These are phyloP conservation scores for Ochropleura leucogaster DNA, from an alignment of 2,888 invertebrate species.

Conservation along the genomic window DNA sequence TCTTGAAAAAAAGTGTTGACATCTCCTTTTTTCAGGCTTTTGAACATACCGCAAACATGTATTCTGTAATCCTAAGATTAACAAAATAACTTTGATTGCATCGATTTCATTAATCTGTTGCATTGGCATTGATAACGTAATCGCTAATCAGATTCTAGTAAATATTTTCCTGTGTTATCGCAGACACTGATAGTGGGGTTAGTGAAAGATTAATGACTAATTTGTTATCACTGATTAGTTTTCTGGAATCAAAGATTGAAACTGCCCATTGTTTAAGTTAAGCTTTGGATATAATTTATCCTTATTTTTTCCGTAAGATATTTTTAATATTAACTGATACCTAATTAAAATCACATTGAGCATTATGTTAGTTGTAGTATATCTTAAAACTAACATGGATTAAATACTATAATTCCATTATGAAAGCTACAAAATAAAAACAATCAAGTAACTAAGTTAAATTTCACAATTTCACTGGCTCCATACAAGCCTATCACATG, in stretches of 20 bases:
- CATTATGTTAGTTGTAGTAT: no score
- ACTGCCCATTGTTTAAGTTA: slow-evolving; percentile 20
- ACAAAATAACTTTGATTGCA: slow-evolving; percentile 38
- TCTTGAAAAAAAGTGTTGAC: neutral
- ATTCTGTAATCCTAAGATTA: slow-evolving; percentile 22
- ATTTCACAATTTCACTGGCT: slow-evolving; percentile 34
- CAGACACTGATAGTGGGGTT: slow-evolving; percentile 9
- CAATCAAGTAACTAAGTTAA: neutral
- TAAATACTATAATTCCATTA: neutral
- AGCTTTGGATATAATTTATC: neutral
- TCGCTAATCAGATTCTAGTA: slow-evolving; percentile 20
- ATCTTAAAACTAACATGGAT: neutral
- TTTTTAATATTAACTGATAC: neutral
- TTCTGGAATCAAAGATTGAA: slow-evolving; percentile 6
- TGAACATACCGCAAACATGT: neutral
- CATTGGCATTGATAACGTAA: slow-evolving; percentile 38
- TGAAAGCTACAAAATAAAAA: slow-evolving; percentile 5
- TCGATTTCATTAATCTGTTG: slow-evolving; percentile 42
- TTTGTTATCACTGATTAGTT: slow-evolving; percentile 12
- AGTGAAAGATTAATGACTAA: slow-evolving; percentile 17
- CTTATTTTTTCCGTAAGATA: neutral
- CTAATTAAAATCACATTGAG: no score
- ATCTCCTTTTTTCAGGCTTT: neutral
- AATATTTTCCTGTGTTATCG: slow-evolving; percentile 21
- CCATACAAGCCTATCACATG: slow-evolving; percentile 42